Evolutionary conservation across 2,113 vertebrate species (phyloP).

Genomic region (Piaya cayana): DNA sequence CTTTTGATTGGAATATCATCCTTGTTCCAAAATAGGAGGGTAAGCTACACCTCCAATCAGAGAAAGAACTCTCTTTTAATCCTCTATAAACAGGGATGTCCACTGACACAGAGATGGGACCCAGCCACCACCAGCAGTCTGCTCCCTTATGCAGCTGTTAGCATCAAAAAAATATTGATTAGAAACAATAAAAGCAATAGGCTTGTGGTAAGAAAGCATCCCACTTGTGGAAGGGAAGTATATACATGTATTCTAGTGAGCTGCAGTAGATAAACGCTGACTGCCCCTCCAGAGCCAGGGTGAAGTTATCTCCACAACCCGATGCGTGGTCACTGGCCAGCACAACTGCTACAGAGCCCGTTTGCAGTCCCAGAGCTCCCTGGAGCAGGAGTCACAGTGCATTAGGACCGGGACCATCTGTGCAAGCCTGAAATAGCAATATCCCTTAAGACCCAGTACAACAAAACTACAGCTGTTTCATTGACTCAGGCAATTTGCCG

Average conservation of each 20-base stretch:
- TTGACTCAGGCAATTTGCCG: not conserved
- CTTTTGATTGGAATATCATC: not conserved
- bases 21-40: not conserved
- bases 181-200: not conserved
- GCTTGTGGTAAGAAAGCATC: not conserved
- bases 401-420: not conserved
- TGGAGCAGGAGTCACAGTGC: accelerated
- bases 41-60: not conserved
- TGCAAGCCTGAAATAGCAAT: not conserved
- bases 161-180: not conserved
- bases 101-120: not conserved
- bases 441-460: not conserved
- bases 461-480: conserved; percentile 22
- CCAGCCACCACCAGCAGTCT: not conserved
- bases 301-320: not conserved
- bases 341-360: not conserved
- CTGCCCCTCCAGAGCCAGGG: not conserved
- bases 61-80: not conserved
- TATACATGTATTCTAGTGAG: accelerated
- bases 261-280: not conserved
- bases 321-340: not conserved
- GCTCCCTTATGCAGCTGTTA: accelerated
- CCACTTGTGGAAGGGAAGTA: accelerated
- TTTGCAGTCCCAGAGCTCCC: accelerated
- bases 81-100: not conserved